A percentile compares a stretch with the other conserved stretches of the same genome.
Evolutionary conservation across 1,140 invertebrate genomes (phyloP).

Genomic region (Trypoxylus dichotomus): DNA sequence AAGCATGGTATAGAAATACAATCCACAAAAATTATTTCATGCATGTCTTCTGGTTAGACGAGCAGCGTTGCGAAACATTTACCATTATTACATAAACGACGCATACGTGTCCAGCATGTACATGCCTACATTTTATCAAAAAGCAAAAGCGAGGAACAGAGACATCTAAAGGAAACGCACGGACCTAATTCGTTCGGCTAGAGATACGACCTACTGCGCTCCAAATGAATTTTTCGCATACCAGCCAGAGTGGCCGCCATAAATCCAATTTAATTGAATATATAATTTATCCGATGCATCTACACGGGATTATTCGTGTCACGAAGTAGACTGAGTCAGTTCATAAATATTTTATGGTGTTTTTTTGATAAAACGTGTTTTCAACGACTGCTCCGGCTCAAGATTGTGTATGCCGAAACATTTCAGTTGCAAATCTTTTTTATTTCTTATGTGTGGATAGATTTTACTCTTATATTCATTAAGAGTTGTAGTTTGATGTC

Average conservation of each 20-base stretch:
- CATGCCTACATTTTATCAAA: not conserved
- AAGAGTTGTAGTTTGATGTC: too few relatives aligned
- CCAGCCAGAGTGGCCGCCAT: not conserved
- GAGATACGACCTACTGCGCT: slow-evolving; percentile 21
- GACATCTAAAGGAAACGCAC: not conserved
- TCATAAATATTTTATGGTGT: slow-evolving; percentile 24
- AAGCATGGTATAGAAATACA: not conserved
- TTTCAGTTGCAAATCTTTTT: too few relatives aligned
- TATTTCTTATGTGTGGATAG: too few relatives aligned
- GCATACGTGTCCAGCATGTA: not conserved
- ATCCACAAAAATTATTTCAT: not conserved
- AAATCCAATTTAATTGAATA: slow-evolving; percentile 30
- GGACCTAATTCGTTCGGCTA: not conserved
- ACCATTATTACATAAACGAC: not conserved
- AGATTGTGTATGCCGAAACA: too few relatives aligned
- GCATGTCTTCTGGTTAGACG: not conserved
- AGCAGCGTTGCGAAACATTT: not conserved
- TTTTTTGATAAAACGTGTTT: not conserved
- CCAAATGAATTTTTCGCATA: slow-evolving; percentile 29
- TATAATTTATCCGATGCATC: slow-evolving; percentile 26
- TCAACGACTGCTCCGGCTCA: not conserved
- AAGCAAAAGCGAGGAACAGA: not conserved
- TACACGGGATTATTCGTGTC: not conserved
- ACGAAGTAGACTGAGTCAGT: slow-evolving; percentile 12
- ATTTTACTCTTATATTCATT: too few relatives aligned